Conservation (phyloP, 2,797 vertebrate species). For the Euphonia xanthogaster region DNA sequence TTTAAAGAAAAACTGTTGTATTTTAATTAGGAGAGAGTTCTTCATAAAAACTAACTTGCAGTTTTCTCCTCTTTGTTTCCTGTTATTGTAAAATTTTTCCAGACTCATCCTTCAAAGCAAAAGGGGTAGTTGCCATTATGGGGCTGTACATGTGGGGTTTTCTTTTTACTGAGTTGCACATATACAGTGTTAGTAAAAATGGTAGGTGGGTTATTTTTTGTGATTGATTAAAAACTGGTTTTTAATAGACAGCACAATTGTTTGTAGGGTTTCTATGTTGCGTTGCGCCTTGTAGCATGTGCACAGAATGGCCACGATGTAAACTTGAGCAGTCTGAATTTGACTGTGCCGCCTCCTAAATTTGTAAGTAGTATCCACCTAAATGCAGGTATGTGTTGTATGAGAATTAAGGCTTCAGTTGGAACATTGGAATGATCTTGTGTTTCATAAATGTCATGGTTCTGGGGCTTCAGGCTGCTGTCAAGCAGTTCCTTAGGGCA, state of each 20-base stretch:
- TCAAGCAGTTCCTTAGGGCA: not conserved
- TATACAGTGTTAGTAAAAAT: not conserved
- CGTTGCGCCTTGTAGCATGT: constrained; percentile 89
- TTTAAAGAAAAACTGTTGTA: not conserved
- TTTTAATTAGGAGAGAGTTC: not conserved
- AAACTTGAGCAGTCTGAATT: constrained; percentile 82
- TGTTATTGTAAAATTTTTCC: not conserved
- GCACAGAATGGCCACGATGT: constrained; percentile 94
- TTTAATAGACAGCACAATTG: not conserved
- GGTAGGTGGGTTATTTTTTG: not conserved
- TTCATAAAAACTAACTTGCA: not conserved
- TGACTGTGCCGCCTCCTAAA: constrained; percentile 88
- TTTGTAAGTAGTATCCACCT: constrained; percentile 85
- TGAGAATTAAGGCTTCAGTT: not conserved
- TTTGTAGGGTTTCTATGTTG: constrained; percentile 90
- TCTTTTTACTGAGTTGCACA: not conserved
- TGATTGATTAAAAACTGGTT: no score
- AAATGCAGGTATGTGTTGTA: accelerated
- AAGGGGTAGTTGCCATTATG: not conserved
- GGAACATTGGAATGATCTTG: not conserved
- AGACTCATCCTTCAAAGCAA: not conserved
- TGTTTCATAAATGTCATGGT: not conserved
- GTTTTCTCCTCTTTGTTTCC: not conserved
- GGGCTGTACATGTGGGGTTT: not conserved
- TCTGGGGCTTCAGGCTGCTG: not conserved